phyloP scores from a whole-genome alignment of 2,113 vertebrate species.

The Aptenodytes patagonicus region DNA sequence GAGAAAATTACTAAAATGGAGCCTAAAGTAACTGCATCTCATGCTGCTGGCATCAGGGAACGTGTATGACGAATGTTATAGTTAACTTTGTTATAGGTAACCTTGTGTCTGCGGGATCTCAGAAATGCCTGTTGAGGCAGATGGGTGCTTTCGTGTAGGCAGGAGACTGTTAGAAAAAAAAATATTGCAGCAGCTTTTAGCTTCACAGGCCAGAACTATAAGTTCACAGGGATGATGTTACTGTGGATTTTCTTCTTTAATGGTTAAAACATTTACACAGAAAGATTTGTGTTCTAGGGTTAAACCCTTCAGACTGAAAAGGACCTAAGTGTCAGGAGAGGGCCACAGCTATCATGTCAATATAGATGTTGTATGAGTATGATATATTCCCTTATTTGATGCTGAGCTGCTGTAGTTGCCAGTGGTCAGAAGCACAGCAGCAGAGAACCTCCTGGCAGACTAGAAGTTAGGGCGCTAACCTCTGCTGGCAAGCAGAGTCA shows the following conservation, averaged over 20 bases:
- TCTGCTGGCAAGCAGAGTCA: background rate
- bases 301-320: no score
- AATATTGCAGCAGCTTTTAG: background rate
- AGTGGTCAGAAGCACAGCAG: background rate
- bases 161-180: background rate
- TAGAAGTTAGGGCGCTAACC: background rate
- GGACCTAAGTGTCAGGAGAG: background rate
- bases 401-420: background rate
- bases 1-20: background rate
- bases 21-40: background rate
- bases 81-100: background rate
- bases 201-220: background rate
- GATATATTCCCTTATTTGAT: no score
- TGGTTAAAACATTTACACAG: background rate
- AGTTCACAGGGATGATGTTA: background rate
- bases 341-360: background rate
- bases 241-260: background rate
- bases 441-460: background rate
- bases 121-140: background rate
- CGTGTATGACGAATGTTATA: background rate
- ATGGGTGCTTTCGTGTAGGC: fast-evolving
- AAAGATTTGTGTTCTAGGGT: background rate
- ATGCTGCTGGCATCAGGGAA: background rate
- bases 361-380: fast-evolving
- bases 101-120: background rate